Base-by-base conservation (phyloP, 1,140 invertebrate genomes). In the Drosophila dunni region DNA sequence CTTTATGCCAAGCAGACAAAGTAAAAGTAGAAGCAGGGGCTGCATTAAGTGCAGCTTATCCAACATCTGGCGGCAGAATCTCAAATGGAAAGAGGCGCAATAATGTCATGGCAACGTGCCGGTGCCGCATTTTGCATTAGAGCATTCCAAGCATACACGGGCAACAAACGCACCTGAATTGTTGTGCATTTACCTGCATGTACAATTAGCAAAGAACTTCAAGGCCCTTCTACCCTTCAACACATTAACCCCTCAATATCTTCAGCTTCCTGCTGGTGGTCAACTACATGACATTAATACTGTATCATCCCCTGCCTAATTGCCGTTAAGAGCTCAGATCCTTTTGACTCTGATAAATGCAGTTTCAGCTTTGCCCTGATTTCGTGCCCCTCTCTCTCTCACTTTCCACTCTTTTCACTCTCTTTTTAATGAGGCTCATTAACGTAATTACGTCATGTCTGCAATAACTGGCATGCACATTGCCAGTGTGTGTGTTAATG, bases 351-450 rank as follows among this genome's bases (percentile, higher is more conserved):
- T 38, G 10, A 44, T 13, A 44, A 13, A 44, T 13, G 50, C 34
- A 24, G 33, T 38, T 46, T 24, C 62, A 42, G 11, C 40, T 65
- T 70, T 34, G 58, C 65, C 45, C 48, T 24, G 33, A 38, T 45
- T 60, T 36, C 40, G 38, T 48, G 57, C 17, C 48, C 29, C 36
- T 44, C 40, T n/a, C 20, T 20, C 15, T 8, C 45, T 46, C 24
- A 5, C 24, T 29, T 29, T 29, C 24, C 24, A 29, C 24, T 29
- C 24, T 2, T 6, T 29, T 29, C 7, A 6, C 50, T 24, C 34
- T 61, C 57, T 70, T 67, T 69, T 83, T 82, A 86, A 86, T 86
- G 79, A 82, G 82, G 46, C 75, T 86, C 82, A 86, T 86, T 86
- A 86, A 51, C 75, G 79, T 79, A 86, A 86, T 86, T 86, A 73